These are phyloP conservation scores for Gila orcuttii DNA, from an alignment of 2,113 vertebrate species.

Conservation along the genomic window DNA sequence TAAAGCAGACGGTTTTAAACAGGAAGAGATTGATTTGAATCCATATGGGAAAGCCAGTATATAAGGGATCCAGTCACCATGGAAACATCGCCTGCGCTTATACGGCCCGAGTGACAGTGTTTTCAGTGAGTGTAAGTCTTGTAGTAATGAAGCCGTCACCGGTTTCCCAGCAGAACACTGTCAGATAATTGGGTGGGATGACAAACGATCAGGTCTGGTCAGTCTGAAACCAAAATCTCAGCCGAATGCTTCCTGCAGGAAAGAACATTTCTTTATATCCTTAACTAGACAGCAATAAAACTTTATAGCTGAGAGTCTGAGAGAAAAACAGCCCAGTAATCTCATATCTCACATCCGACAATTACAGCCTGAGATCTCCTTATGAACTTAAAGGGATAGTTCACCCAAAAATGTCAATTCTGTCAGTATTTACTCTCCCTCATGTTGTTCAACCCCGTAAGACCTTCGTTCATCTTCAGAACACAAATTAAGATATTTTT, in stretches of 20 bases:
- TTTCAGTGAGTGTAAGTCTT: neutral
- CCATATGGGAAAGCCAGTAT: neutral
- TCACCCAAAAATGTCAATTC: too few species aligned
- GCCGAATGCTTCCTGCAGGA: neutral
- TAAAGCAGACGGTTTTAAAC: neutral
- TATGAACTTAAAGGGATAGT: neutral
- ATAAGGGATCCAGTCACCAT: slow-evolving; percentile 14
- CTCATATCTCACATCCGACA: neutral
- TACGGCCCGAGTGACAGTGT: slow-evolving; percentile 1
- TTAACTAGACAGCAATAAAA: too few species aligned
- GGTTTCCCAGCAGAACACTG: slow-evolving; percentile 14
- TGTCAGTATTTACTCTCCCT: too few species aligned
- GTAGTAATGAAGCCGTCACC: neutral
- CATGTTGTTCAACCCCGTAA: too few species aligned
- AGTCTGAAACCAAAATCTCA: neutral
- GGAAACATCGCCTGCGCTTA: neutral
- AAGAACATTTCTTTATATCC: neutral
- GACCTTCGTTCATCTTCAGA: too few species aligned
- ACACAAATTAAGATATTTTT: too few species aligned
- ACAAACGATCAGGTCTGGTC: neutral
- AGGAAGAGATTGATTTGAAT: neutral
- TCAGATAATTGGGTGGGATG: neutral
- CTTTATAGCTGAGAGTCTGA: neutral
- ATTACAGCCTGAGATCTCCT: too few species aligned
- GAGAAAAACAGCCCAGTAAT: neutral